These are phyloP conservation scores for Cinara cedri DNA, from an alignment of 2,888 invertebrate genomes.

Conservation along the genomic window DNA sequence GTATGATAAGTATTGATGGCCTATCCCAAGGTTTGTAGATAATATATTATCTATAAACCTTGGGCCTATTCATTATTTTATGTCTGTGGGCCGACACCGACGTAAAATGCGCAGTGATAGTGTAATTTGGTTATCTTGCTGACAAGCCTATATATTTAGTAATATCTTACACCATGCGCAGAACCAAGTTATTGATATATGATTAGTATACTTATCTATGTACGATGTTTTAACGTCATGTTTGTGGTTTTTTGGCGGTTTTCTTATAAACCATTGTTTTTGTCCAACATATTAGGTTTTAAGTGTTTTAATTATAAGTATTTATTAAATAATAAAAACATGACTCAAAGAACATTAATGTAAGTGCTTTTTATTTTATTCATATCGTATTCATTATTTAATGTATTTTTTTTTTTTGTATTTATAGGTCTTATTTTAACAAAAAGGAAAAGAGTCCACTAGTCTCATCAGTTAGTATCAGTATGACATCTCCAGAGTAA, in stretches of 20 bases:
- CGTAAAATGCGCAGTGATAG: too few species aligned
- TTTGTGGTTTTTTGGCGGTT: constrained; percentile 46
- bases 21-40: too few species aligned
- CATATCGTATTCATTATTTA: background rate
- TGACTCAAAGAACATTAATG: constrained; percentile 50
- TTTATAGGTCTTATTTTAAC: constrained; percentile 41
- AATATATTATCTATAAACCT: too few species aligned
- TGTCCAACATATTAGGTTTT: background rate
- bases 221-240: too few species aligned
- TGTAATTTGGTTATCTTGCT: too few species aligned
- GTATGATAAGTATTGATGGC: too few species aligned
- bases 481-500: constrained; percentile 28
- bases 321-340: constrained; percentile 25
- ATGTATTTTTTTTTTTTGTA: background rate
- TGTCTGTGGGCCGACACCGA: too few species aligned
- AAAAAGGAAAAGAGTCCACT: constrained; percentile 35
- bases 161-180: too few species aligned
- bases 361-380: constrained; percentile 23
- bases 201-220: too few species aligned
- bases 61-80: too few species aligned
- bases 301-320: background rate
- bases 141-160: too few species aligned
- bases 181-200: too few species aligned
- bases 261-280: background rate
- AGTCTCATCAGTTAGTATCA: background rate